Evolutionary conservation across 2,797 vertebrate genomes (phyloP).

Genomic region (Etheostoma perlongum): DNA sequence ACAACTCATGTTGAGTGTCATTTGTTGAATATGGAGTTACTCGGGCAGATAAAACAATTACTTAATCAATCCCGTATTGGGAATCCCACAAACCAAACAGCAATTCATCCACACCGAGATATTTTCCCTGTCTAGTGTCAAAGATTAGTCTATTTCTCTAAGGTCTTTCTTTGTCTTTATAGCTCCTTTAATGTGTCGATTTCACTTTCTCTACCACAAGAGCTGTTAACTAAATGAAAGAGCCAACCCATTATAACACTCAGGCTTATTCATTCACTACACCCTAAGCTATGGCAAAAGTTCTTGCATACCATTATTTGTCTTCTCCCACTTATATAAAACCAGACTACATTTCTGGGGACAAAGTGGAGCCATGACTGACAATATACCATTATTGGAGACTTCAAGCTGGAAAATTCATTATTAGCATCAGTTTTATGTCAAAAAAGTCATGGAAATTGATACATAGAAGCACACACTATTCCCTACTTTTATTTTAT

Average conservation of each 20-base stretch:
- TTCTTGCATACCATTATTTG: too few species aligned
- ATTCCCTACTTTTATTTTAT: neutral
- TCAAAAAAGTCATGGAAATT: too few species aligned
- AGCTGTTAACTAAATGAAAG: too few species aligned
- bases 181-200: slow-evolving; percentile 27
- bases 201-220: slow-evolving; percentile 21
- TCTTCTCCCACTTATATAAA: too few species aligned
- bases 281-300: too few species aligned
- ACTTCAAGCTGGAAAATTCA: too few species aligned
- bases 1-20: slow-evolving; percentile 11
- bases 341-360: too few species aligned
- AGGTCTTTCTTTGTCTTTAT: slow-evolving; percentile 35
- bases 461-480: neutral
- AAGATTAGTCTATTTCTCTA: slow-evolving; percentile 6
- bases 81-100: slow-evolving; percentile 27
- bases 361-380: too few species aligned
- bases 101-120: slow-evolving; percentile 31
- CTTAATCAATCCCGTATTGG: slow-evolving; percentile 10
- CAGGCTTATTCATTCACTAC: too few species aligned
- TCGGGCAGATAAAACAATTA: slow-evolving; percentile 25
- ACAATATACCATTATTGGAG: neutral
- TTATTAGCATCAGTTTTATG: too few species aligned
- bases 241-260: too few species aligned
- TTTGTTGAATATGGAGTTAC: neutral
- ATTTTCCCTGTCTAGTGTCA: slow-evolving; percentile 36